Conservation (phyloP, 2,888 invertebrate genomes). For the Petrolisthes manimaculis region DNA sequence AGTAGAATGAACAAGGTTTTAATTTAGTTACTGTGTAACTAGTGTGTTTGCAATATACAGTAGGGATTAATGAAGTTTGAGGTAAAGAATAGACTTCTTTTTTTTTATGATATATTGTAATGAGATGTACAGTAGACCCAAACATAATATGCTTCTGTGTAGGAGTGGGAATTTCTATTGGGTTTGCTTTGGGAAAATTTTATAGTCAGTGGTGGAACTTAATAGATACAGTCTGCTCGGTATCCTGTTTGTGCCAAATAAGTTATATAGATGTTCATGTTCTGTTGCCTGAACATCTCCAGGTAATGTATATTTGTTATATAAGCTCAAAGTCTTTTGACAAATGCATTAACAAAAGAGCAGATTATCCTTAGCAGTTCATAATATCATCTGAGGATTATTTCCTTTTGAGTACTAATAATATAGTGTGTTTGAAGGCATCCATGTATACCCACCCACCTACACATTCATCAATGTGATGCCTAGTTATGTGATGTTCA, state of each 20-base stretch:
- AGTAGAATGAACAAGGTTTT: slow-evolving; percentile 29
- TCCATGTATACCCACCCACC: neutral
- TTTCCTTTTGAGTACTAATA: neutral
- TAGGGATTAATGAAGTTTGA: slow-evolving; percentile 42
- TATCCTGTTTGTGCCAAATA: slow-evolving; percentile 52
- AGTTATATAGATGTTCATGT: slow-evolving; percentile 29
- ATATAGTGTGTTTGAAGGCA: neutral
- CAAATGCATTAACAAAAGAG: neutral
- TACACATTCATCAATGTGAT: neutral
- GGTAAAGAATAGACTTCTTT: slow-evolving; percentile 11
- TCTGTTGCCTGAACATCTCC: slow-evolving; percentile 36
- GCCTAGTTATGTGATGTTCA: neutral
- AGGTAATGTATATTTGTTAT: neutral
- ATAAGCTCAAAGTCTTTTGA: slow-evolving; percentile 16
- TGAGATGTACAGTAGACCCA: slow-evolving; percentile 11
- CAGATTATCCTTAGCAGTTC: slow-evolving; percentile 9
- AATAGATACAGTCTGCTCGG: slow-evolving; percentile 1
- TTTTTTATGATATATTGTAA: slow-evolving; percentile 31
- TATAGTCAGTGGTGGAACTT: slow-evolving; percentile 3
- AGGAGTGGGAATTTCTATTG: slow-evolving; percentile 6
- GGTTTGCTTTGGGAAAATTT: slow-evolving; percentile 10
- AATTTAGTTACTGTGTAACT: slow-evolving; percentile 60
- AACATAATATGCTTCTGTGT: slow-evolving; percentile 8
- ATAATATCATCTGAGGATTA: neutral
- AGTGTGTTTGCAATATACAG: slow-evolving; percentile 39